Evolutionary conservation across 1,140 invertebrate genomes (phyloP).

Genomic region (Diabrotica undecimpunctata): DNA sequence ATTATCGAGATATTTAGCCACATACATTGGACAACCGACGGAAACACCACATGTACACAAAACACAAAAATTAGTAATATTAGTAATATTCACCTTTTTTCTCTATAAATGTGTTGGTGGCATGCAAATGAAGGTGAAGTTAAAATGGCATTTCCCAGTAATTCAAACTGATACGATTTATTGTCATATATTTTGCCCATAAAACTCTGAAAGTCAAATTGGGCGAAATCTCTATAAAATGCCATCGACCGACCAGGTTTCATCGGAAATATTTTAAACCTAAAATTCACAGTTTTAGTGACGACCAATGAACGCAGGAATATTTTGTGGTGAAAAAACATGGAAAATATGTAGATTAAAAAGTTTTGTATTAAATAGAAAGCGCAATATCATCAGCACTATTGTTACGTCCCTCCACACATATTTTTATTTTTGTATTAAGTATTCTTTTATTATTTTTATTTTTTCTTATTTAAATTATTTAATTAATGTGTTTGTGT

Average conservation of each 20-base stretch:
- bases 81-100: conserved; percentile 17
- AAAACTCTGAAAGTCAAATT: conserved; percentile 18
- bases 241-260: conserved; percentile 1
- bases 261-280: conserved; percentile 14
- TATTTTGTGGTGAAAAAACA: background rate
- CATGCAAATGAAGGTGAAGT: conserved; percentile 28
- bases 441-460: no score
- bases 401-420: no score
- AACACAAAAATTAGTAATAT: conserved; percentile 1
- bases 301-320: background rate
- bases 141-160: conserved; percentile 50
- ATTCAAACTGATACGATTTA: conserved; percentile 23
- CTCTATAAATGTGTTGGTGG: conserved; percentile 20
- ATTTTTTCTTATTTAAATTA: no score
- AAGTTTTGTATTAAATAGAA: no score
- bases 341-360: no score
- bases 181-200: conserved; percentile 14
- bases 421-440: no score
- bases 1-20: no score
- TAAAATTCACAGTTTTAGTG: background rate
- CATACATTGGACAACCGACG: background rate
- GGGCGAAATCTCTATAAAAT: conserved; percentile 12
- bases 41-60: conserved; percentile 6
- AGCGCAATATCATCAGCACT: no score
- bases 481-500: no score